Evolutionary conservation across 2,797 vertebrate genomes (phyloP), one percentile per base, ranked within the genome.

Genomic region (Sebastiscus tertius): DNA sequence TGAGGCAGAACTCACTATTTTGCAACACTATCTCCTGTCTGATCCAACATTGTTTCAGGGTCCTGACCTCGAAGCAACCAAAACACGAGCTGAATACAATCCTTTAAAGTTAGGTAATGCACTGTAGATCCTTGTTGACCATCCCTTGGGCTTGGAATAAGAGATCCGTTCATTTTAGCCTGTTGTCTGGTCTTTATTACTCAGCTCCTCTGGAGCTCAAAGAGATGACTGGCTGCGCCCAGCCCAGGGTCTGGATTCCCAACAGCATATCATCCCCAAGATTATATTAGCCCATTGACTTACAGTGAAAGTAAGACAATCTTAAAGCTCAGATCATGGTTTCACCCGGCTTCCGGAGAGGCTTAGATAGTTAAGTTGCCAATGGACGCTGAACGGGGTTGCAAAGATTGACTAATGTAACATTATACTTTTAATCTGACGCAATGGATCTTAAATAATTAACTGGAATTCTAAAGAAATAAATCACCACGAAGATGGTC

Each of bases 141-240:
- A 81, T 93, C 89, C 87, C 85, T 68, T 61, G 84, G 90, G 89
- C 67, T 81, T 56, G 72, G 77, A 89, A 87, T 74, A 27, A 90
- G 83, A 81, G 82, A 91, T 91, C 75, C 22, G 26, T 80, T 89
- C 67, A 85, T 90, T 86, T 87, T 66, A 76, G 81, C 77, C 74
- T 76, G 55, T 91, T 93, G 85, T 93, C 91, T 94, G 89, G 82
- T 89, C 89, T 90, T 88, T 91, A 91, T 92, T 93, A 93, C 83
- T 82, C 59, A 55, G 73, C 79, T 88, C 26, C 70, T 89, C 66
- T 85, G 75, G 77, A 87, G 61, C 81, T 85, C 78, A 87, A 90
- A 85, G 72, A 84, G 81, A 88, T 81, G 74, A 83, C 75, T 87
- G 75, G 75, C 78, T 89, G 75, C 89, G 85, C 86, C 85, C 62